Conservation (phyloP, 2,113 vertebrate species). For the Meles meles region DNA sequence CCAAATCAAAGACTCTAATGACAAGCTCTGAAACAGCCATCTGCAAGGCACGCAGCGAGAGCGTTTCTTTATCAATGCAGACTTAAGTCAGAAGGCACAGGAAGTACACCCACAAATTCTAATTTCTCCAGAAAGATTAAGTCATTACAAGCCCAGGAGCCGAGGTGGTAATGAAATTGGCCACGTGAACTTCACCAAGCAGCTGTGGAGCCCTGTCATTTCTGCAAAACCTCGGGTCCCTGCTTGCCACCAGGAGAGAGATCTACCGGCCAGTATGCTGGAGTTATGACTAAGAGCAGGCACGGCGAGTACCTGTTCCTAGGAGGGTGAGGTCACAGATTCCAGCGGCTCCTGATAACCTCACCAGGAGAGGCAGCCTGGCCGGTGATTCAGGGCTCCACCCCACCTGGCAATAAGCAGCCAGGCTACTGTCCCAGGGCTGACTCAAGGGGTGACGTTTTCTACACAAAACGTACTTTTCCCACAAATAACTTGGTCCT, state of each 20-base stretch:
- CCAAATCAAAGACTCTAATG: neutral
- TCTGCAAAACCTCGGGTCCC: neutral
- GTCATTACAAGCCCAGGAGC: neutral
- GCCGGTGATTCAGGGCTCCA: constrained; percentile 29
- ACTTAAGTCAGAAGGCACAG: neutral
- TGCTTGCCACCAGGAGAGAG: neutral
- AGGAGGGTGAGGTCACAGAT: constrained; percentile 42
- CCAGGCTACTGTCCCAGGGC: neutral
- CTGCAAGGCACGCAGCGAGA: neutral
- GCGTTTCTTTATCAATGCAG: neutral
- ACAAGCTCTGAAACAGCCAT: neutral
- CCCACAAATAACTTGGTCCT: constrained; percentile 36
- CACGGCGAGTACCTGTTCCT: neutral
- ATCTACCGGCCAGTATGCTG: neutral
- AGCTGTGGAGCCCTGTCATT: neutral
- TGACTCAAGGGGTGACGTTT: constrained; percentile 52
- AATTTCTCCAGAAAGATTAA: constrained; percentile 8
- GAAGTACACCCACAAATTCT: neutral
- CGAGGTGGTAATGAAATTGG: neutral
- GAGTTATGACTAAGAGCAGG: neutral
- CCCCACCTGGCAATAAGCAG: neutral
- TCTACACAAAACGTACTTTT: constrained; percentile 39
- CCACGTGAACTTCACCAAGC: neutral
- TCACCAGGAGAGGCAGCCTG: neutral
- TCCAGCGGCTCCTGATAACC: neutral